These are phyloP conservation scores for Meteorus sp. DNA, from an alignment of 1,140 invertebrate genomes.

Conservation along the genomic window DNA sequence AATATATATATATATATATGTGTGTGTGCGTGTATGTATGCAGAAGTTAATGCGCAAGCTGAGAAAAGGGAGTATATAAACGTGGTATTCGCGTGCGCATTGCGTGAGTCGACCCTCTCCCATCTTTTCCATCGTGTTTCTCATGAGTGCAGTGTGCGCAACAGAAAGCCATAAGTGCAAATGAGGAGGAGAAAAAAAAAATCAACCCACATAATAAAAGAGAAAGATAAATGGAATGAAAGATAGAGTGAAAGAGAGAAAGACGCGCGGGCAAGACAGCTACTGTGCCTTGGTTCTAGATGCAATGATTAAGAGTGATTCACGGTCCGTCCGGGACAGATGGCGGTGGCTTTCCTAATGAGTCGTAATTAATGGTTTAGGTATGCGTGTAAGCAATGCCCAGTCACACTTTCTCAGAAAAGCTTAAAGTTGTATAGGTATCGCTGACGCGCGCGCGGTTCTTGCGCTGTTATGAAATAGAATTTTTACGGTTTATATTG, in stretches of 20 bases:
- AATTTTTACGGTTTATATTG: no score
- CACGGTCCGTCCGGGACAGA: slow-evolving; percentile 54
- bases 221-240: neutral
- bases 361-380: slow-evolving; percentile 57
- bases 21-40: no score
- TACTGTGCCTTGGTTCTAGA: slow-evolving; percentile 44
- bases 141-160: no score
- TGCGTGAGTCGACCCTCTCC: no score
- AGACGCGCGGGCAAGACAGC: slow-evolving; percentile 31
- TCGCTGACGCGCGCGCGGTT: slow-evolving; percentile 13
- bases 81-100: no score
- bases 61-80: no score
- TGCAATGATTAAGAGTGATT: slow-evolving; percentile 60
- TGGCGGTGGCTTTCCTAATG: slow-evolving; percentile 57
- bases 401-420: slow-evolving; percentile 44
- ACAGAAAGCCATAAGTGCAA: no score
- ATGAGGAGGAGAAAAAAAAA: no score
- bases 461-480: no score
- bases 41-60: no score
- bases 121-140: no score
- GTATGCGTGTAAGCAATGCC: slow-evolving; percentile 40
- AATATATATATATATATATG: neutral
- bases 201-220: no score
- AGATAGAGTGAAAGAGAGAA: slow-evolving; percentile 22
- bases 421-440: slow-evolving; percentile 26